These are phyloP conservation scores for Platynereis dumerilii DNA, from an alignment of 2,888 invertebrate genomes.

Conservation along the genomic window DNA sequence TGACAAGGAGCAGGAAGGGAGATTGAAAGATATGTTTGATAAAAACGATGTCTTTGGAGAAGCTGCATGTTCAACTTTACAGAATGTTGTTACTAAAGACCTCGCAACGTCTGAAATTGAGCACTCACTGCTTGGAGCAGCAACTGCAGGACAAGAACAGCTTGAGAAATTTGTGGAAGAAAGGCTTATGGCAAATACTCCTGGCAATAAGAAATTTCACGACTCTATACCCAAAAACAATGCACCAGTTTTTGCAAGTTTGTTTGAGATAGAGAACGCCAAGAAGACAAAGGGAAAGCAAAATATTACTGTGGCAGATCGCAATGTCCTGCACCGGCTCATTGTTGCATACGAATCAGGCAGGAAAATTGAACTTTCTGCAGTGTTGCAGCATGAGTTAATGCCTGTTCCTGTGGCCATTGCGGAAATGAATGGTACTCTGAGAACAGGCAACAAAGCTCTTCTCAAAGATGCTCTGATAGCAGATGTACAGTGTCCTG, in stretches of 20 bases:
- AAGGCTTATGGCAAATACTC: neutral
- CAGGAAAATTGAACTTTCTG: neutral
- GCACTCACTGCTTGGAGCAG: neutral
- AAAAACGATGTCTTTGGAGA: neutral
- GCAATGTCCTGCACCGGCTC: neutral
- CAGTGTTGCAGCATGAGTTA: neutral
- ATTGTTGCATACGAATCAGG: neutral
- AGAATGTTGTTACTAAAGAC: neutral
- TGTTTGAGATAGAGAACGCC: no score
- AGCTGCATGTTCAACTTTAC: neutral
- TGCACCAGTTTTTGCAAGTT: neutral
- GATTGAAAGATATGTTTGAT: neutral
- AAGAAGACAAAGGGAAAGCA: no score
- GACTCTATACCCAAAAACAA: neutral
- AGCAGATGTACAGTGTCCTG: neutral
- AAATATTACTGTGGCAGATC: no score
- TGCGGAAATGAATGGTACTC: neutral
- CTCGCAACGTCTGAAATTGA: neutral
- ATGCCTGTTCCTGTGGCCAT: neutral
- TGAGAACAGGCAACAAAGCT: neutral
- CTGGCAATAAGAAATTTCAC: no score
- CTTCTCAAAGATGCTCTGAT: neutral
- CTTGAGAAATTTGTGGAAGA: neutral
- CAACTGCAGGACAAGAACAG: neutral
- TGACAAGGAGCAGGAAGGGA: neutral